Evolutionary conservation across 2,888 invertebrate genomes (phyloP), one percentile per base, ranked within the genome.

Genomic region (Hermodice carunculata): DNA sequence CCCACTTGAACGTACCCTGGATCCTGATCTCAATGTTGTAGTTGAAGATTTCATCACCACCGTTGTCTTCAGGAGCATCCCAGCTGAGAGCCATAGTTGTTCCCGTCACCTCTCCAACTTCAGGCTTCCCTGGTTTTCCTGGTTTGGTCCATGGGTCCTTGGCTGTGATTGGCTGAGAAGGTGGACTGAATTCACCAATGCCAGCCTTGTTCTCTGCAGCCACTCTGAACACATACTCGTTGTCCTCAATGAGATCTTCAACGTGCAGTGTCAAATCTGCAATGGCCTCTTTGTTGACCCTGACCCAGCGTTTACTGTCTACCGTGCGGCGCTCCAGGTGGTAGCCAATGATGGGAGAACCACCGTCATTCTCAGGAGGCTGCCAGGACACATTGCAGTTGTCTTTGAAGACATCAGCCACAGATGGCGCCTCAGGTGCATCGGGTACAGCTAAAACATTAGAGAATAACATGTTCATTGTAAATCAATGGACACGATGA

Each of bases 51-150:
- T 83, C 79, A 46, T 75, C 79, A n/a, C 85, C 85, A 4, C 85
- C 85, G 71, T 85, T 83, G 51, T 75, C 78, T 34, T 76, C 78
- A 4, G 85, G 85, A 46, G 81, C 76, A 0, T 76, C 69, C 85
- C 85, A 85, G 56, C 71, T 76, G 17, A 98, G 88, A 11, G 94
- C 94, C 0, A 94, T 94, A 70, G 94, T 94, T 81, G 92, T 91
- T 75, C 94, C 93, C 51, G 62, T 73, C 22, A 69, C 61, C 31
- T 74, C 67, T 24, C 49, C 53, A n/a, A 60, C 52, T 19, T 66
- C 59, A 1, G 73, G 73, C 3, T 54, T 56, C 14, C 70, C 65
- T 8, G 75, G 67, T 49, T 65, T 61, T 37, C 71, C 68, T 2
- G 66, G 69, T 17, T 71, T 69, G 78, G 80, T 72, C 57, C 77